Conservation (phyloP, 1,140 invertebrate genomes). For the Sycophila sp. region DNA sequence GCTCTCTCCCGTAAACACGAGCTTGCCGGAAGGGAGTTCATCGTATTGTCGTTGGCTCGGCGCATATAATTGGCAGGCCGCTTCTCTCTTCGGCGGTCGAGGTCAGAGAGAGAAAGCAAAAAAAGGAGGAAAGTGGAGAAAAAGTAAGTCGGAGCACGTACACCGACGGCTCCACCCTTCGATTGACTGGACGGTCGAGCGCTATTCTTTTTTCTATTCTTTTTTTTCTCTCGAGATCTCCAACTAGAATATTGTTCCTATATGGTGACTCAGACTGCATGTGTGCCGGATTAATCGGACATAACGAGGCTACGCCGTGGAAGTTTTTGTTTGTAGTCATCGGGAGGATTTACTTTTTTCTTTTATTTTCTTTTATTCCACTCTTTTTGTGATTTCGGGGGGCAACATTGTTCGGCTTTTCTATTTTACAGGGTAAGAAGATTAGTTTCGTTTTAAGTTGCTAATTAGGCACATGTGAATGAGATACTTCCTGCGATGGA, state of each 20-base stretch:
- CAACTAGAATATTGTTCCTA: slow-evolving; percentile 29
- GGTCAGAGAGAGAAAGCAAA: slow-evolving; percentile 4
- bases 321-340: slow-evolving; percentile 38
- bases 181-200: slow-evolving; percentile 1
- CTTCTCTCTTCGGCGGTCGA: slow-evolving; percentile 18
- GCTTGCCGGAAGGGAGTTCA: slow-evolving; percentile 5
- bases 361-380: slow-evolving; percentile 12
- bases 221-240: slow-evolving; percentile 23
- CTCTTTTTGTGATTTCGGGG: slow-evolving; percentile 19
- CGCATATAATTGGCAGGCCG: slow-evolving; percentile 38
- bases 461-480: slow-evolving; percentile 29
- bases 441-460: slow-evolving; percentile 40
- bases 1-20: background rate
- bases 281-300: slow-evolving; percentile 37
- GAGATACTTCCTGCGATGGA: background rate
- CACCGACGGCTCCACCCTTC: slow-evolving; percentile 6
- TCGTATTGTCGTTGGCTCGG: slow-evolving; percentile 29
- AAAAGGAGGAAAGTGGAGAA: slow-evolving; percentile 26
- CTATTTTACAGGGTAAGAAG: slow-evolving; percentile 33
- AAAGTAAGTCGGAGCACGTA: slow-evolving; percentile 32
- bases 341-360: slow-evolving; percentile 31
- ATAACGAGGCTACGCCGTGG: slow-evolving; percentile 30
- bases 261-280: background rate
- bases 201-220: slow-evolving; percentile 1
- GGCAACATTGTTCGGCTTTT: slow-evolving; percentile 21